A percentile compares a stretch with the other conserved stretches of the same genome.
Evolutionary conservation across 2,113 vertebrate species (phyloP).

Genomic region (Pelodiscus sinensis): DNA sequence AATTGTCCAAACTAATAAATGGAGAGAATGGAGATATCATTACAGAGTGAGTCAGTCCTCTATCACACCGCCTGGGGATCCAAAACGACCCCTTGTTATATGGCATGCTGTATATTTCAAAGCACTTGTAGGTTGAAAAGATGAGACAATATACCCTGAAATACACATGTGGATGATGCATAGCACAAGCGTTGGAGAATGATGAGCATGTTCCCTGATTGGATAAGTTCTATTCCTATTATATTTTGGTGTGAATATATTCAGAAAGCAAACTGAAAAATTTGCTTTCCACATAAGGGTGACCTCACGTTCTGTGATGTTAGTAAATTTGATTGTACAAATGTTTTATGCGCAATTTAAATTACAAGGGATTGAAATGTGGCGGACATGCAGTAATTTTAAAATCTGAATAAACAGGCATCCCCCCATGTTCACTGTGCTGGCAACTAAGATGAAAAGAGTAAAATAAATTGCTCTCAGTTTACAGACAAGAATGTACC

Average conservation of each 20-base stretch:
- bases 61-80: neutral
- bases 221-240: neutral
- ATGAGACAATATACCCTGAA: neutral
- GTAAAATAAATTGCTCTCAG: neutral
- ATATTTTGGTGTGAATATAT: neutral
- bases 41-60: constrained; percentile 78
- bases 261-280: neutral
- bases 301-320: neutral
- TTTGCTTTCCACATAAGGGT: neutral
- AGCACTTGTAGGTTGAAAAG: neutral
- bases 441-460: neutral
- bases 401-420: neutral
- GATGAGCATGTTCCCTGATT: neutral
- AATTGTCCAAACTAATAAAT: constrained; percentile 80
- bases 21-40: constrained; percentile 38
- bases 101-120: neutral
- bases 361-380: neutral
- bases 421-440: neutral
- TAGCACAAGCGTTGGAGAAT: neutral
- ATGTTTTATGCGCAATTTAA: neutral
- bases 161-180: no score
- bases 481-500: neutral
- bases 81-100: neutral
- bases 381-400: neutral
- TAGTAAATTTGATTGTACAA: neutral